A percentile compares a stretch with the other conserved stretches of the same genome.
Evolutionary conservation across 2,113 vertebrate genomes (phyloP).

Genomic region (Cyprinodon tularosa): DNA sequence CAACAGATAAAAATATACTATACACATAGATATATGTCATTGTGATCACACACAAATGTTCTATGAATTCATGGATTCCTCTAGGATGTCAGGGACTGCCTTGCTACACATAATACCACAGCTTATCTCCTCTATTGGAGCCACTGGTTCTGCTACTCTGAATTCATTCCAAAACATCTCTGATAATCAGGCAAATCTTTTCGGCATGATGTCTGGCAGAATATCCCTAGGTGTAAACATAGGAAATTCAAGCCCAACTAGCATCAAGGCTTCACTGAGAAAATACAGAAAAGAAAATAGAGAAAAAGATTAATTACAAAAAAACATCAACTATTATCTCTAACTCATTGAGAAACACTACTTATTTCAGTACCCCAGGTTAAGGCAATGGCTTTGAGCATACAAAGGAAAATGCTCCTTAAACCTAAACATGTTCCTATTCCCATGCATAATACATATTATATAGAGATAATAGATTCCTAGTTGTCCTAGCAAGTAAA

Average conservation of each 20-base stretch:
- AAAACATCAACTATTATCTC: constrained; percentile 15
- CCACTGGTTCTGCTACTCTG: constrained; percentile 41
- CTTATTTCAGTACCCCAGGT: constrained; percentile 16
- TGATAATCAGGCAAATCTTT: constrained; percentile 65
- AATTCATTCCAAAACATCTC: constrained; percentile 56
- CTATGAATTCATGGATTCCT: constrained; percentile 39
- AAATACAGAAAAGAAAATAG: constrained; percentile 44
- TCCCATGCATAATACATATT: constrained; percentile 59
- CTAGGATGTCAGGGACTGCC: constrained; percentile 38
- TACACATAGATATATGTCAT: constrained; percentile 22
- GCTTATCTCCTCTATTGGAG: constrained; percentile 59
- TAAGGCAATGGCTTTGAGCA: constrained; percentile 36
- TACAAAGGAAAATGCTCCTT: background rate
- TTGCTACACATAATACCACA: constrained; percentile 54
- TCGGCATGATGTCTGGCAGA: constrained; percentile 53
- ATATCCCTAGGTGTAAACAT: constrained; percentile 53
- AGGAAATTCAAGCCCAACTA: constrained; percentile 51
- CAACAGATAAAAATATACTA: constrained; percentile 2
- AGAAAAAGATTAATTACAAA: constrained; percentile 35
- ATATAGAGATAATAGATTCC: constrained; percentile 69
- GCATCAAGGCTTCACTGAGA: constrained; percentile 50
- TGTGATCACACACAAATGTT: constrained; percentile 18
- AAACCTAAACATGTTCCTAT: too few species aligned
- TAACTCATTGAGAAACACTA: constrained; percentile 14
- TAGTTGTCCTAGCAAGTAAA: constrained; percentile 70